These are phyloP conservation scores for Eolophus roseicapilla DNA, from an alignment of 2,113 vertebrate genomes.

Conservation along the genomic window DNA sequence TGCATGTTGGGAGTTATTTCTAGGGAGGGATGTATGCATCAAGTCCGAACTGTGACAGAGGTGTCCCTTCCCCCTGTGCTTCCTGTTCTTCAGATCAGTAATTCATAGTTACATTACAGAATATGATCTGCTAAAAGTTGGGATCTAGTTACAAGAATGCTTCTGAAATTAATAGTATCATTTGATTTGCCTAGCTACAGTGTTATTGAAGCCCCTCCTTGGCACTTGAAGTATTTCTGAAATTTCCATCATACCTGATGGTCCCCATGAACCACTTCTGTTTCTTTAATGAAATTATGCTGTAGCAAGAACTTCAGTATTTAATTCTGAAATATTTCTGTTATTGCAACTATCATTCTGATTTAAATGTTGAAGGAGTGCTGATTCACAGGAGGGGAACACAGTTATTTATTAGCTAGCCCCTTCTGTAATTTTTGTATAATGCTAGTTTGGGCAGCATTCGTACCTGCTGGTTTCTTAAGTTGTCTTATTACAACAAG, in stretches of 20 bases:
- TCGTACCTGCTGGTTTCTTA: not conserved
- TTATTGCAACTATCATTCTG: not conserved
- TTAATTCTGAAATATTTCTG: not conserved
- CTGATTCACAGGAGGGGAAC: not conserved
- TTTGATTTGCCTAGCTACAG: not conserved
- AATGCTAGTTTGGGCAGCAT: not conserved
- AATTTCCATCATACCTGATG: not conserved
- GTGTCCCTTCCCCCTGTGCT: not conserved
- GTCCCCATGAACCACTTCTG: not conserved
- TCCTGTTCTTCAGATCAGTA: not conserved
- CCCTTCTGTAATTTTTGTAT: not conserved
- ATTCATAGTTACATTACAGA: not conserved
- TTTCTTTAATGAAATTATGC: not conserved
- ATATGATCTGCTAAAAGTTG: not conserved
- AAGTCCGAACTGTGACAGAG: not conserved
- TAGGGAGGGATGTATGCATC: not conserved
- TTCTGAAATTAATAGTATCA: not conserved
- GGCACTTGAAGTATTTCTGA: not conserved
- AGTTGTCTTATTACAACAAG: not conserved
- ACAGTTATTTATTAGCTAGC: not conserved
- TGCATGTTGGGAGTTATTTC: not conserved
- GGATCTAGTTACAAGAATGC: not conserved
- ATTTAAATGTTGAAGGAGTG: not conserved
- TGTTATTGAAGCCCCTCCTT: not conserved
- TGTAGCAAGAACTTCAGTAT: not conserved